Base-by-base conservation (phyloP, 2,113 vertebrate genomes). In the Candoia aspera region DNA sequence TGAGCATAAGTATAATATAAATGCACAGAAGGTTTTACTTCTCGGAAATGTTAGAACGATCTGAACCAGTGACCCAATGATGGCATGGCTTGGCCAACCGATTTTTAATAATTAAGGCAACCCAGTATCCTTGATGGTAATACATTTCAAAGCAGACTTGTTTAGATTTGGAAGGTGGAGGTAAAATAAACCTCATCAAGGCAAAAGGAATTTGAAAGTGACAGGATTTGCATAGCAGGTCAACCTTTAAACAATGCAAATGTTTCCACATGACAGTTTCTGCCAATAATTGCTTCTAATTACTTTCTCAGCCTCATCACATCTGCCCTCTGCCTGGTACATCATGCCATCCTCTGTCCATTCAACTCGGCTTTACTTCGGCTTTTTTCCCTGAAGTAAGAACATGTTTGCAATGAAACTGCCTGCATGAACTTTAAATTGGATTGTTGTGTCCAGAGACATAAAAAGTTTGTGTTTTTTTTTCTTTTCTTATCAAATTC, bases 231-330 rank as follows among this genome's bases (percentile, higher is more conserved):
- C 15, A 8, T 88, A 83, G 93, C 55, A 92, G 94, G 95, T 96
- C 93, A 96, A 46, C 92, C 92, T 94, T 95, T 92, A 95, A 96
- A 96, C 96, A 95, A 94, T 64, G 94, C 92, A 90, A 95, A 37
- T 23, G n/a, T 95, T 96, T 95, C 94, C 93, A 91, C 93, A 89
- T 86, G 93, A 91, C 90, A 95, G 93, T 92, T 89, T 88, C 91
- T 94, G 94, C 95, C 95, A 95, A 91, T 95, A 95, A 96, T 96
- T 94, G 94, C 95, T 96, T 95, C 95, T 94, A 96, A 96, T 96
- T 95, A 94, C 94, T 94, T 96, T 90, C 84, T 94, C 86, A 79
- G 89, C 0, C 0, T 55, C 17, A 49, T 92, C 88, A 84, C 94
- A 89, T 92, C 93, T 94, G 89, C 89, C 95, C 92, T 93, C 89